These are phyloP conservation scores for Phrynosoma blainvillii DNA, from an alignment of 2,113 vertebrate genomes.

Conservation along the genomic window DNA sequence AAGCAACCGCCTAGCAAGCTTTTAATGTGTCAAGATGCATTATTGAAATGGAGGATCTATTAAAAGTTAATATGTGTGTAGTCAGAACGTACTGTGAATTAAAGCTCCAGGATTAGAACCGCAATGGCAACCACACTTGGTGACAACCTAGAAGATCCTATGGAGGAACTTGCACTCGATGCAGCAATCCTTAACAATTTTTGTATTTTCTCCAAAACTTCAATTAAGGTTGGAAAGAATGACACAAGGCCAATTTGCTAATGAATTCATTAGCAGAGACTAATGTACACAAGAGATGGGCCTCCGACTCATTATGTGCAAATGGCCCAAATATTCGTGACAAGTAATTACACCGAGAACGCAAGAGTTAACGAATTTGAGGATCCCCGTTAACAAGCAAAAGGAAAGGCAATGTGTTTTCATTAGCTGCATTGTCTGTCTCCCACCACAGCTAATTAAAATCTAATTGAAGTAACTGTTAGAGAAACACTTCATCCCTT, in stretches of 20 bases:
- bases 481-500: background rate
- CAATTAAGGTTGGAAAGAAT: background rate
- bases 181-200: background rate
- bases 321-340: background rate
- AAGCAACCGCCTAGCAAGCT: background rate
- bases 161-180: too few relatives aligned
- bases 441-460: conserved; percentile 29
- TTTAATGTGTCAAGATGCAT: background rate
- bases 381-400: background rate
- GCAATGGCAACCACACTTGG: background rate
- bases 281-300: background rate
- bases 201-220: background rate
- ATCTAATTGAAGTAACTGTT: conserved; percentile 13
- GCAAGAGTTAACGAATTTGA: conserved; percentile 18
- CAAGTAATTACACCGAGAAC: conserved; percentile 11
- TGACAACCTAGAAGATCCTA: background rate
- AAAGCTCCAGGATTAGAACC: background rate
- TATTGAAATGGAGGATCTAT: background rate
- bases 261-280: background rate
- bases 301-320: background rate
- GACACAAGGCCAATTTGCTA: background rate
- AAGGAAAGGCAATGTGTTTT: conserved; percentile 20
- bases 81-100: background rate
- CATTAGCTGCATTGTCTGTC: background rate
- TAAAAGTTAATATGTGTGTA: background rate